Evolutionary conservation across 2,113 vertebrate species (phyloP).

Genomic region (Andinoacara biseriatus): DNA sequence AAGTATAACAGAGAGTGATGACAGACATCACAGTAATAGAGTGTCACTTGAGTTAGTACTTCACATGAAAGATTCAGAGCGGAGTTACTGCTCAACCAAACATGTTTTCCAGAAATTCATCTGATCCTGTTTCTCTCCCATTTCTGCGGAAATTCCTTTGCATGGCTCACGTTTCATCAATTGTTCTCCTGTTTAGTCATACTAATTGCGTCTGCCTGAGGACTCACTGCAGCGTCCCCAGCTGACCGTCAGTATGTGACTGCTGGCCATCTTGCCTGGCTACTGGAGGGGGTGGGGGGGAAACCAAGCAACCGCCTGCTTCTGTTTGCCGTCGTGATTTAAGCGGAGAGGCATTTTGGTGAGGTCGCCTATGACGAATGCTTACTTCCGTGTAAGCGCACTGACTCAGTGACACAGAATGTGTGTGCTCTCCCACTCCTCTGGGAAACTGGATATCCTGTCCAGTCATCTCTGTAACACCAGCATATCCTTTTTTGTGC

Average conservation of each 20-base stretch:
- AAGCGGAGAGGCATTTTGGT: constrained; percentile 60
- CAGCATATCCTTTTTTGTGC: constrained; percentile 62
- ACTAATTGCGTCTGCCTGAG: constrained; percentile 37
- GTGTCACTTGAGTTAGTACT: constrained; percentile 12
- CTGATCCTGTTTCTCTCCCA: constrained; percentile 8
- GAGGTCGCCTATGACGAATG: constrained; percentile 59
- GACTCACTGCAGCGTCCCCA: constrained; percentile 24
- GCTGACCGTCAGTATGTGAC: constrained; percentile 36
- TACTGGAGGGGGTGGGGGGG: constrained; percentile 16
- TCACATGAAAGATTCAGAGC: constrained; percentile 17
- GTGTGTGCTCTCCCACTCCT: constrained; percentile 45
- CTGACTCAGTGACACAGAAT: constrained; percentile 71
- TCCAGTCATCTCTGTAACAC: constrained; percentile 63
- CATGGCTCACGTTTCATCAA: constrained; percentile 29
- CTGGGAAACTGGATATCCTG: constrained; percentile 68
- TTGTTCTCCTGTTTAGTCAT: constrained; percentile 44
- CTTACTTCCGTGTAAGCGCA: constrained; percentile 31
- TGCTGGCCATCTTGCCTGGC: constrained; percentile 33
- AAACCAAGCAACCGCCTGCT: constrained; percentile 51
- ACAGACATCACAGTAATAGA: constrained; percentile 13
- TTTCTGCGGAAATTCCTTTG: constrained; percentile 56
- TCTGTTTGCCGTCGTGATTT: constrained; percentile 67
- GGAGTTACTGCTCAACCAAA: not conserved
- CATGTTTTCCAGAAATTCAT: not conserved
- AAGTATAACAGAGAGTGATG: not conserved